Conservation (phyloP, 2,113 vertebrate genomes). For the Muscicapa adusta region DNA sequence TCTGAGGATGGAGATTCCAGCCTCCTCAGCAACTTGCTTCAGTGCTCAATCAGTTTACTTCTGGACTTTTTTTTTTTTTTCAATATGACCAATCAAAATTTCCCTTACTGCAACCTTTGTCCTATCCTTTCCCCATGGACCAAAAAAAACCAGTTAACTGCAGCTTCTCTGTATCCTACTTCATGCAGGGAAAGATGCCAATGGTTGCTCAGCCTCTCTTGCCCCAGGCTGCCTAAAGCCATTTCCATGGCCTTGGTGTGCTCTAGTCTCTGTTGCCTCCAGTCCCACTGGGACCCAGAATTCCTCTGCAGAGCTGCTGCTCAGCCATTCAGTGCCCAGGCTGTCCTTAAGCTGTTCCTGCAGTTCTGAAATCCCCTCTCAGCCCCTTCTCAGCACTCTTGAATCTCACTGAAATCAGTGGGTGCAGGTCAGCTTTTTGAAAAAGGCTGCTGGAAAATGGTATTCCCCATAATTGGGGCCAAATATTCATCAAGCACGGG, state of each 20-base stretch:
- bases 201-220: not conserved
- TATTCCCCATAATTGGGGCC: not conserved
- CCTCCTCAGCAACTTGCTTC: not conserved
- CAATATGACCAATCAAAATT: not conserved
- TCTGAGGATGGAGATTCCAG: not conserved
- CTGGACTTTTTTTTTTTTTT: not conserved
- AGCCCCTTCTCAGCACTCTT: not conserved
- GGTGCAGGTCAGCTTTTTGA: not conserved
- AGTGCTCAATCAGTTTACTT: not conserved
- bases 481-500: accelerated
- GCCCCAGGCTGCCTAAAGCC: not conserved
- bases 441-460: not conserved
- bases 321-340: accelerated
- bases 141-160: not conserved
- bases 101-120: not conserved
- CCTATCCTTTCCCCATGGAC: not conserved
- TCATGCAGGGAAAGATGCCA: not conserved
- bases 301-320: not conserved
- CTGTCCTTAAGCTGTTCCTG: not conserved
- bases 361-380: not conserved
- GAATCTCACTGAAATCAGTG: not conserved
- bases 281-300: not conserved
- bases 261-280: not conserved
- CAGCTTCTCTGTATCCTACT: not conserved
- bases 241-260: not conserved